Conservation (phyloP, 2,113 vertebrate genomes). For the Salvelinus alpinus region DNA sequence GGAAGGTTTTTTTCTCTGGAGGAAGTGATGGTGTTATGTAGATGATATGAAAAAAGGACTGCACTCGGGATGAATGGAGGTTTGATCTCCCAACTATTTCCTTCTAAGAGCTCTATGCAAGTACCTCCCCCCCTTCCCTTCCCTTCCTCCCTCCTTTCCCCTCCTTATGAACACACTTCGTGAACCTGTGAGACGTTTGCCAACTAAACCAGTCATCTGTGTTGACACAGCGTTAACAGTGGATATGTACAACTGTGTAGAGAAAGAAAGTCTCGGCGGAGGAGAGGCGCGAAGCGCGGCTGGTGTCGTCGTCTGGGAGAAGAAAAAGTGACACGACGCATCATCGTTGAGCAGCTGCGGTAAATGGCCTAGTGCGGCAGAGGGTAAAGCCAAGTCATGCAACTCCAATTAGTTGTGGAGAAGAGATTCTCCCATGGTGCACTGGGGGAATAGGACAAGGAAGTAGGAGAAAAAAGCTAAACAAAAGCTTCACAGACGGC, state of each 20-base stretch:
- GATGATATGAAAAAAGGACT: background rate
- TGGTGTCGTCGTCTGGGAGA: background rate
- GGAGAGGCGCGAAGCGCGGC: background rate
- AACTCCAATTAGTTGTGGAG: slow-evolving; percentile 2
- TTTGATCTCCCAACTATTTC: background rate
- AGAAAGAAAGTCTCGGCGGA: background rate
- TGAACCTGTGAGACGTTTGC: background rate
- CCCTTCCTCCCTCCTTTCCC: background rate
- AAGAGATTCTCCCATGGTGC: background rate
- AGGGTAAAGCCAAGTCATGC: background rate
- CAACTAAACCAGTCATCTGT: slow-evolving; percentile 5
- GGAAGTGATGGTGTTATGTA: background rate
- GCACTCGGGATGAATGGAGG: background rate
- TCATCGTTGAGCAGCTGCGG: background rate
- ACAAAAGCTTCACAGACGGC: no score
- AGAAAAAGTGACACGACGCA: background rate
- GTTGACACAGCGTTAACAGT: slow-evolving; percentile 2
- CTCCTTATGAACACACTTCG: background rate
- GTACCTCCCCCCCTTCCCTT: background rate
- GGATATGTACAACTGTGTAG: background rate
- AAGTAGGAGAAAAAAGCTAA: no score
- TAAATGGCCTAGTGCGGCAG: background rate
- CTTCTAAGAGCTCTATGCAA: background rate
- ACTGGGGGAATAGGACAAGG: no score
- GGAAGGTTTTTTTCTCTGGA: background rate